Conservation (phyloP, 2,888 invertebrate genomes). For the Cerastis rubricosa region DNA sequence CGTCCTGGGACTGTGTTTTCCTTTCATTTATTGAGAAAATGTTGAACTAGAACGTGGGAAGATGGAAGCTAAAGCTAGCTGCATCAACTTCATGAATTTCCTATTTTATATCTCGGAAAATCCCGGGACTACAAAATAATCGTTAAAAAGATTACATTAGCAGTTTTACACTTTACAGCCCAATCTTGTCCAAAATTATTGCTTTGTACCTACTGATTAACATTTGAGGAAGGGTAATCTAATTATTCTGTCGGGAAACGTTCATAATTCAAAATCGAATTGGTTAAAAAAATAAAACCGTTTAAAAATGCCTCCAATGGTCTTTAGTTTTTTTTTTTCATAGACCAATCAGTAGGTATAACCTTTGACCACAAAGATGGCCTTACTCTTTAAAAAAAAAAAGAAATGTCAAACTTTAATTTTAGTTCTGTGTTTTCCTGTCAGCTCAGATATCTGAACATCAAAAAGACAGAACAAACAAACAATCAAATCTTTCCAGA, state of each 20-base stretch:
- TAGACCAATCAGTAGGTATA: not conserved
- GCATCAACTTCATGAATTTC: slow-evolving; percentile 32
- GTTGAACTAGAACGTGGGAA: slow-evolving; percentile 1
- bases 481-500: no score
- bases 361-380: not conserved
- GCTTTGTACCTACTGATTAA: slow-evolving; percentile 30
- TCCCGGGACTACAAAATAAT: slow-evolving; percentile 23
- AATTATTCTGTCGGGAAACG: not conserved
- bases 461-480: no score
- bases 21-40: slow-evolving; percentile 42
- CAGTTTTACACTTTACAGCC: slow-evolving; percentile 46
- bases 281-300: not conserved
- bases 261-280: not conserved
- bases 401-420: not conserved
- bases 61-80: not conserved
- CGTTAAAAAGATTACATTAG: slow-evolving; percentile 44
- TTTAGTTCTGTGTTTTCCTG: not conserved
- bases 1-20: slow-evolving; percentile 25
- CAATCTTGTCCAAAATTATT: slow-evolving; percentile 32
- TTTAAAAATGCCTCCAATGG: no score
- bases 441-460: not conserved
- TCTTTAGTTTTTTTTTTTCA: no score
- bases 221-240: not conserved
- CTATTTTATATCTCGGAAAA: slow-evolving; percentile 39
- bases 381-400: not conserved